These are phyloP conservation scores for Gopherus flavomarginatus DNA, from an alignment of 2,113 vertebrate genomes.

Conservation along the genomic window DNA sequence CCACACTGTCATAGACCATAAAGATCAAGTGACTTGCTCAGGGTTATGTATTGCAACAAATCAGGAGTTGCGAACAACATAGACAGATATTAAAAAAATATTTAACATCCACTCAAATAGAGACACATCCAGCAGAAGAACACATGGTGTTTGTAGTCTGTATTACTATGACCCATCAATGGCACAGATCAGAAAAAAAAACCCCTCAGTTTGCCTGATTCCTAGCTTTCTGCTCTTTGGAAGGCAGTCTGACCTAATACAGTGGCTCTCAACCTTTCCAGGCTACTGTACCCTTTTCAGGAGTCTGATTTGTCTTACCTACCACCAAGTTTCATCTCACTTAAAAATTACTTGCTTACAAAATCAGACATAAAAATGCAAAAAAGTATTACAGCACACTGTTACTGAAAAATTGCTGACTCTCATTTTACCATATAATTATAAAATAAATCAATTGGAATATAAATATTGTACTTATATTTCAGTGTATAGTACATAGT, in stretches of 20 bases:
- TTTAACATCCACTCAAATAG: not conserved
- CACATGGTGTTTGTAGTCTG: not conserved
- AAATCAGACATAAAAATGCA: too few relatives aligned
- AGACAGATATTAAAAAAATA: not conserved
- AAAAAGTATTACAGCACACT: too few relatives aligned
- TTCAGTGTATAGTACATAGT: too few relatives aligned
- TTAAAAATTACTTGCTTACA: too few relatives aligned
- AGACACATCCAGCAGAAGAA: not conserved
- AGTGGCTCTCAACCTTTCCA: too few relatives aligned
- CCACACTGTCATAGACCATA: not conserved
- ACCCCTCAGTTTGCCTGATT: not conserved
- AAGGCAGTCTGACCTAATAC: not conserved
- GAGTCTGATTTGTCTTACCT: too few relatives aligned
- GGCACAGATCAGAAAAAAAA: not conserved
- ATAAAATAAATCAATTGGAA: too few relatives aligned
- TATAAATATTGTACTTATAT: too few relatives aligned
- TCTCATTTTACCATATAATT: too few relatives aligned
- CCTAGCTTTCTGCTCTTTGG: not conserved
- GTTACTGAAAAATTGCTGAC: too few relatives aligned
- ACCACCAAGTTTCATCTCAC: too few relatives aligned
- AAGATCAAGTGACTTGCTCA: not conserved
- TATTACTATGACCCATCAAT: not conserved
- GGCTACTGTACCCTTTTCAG: too few relatives aligned
- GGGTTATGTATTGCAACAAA: not conserved
- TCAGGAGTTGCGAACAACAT: not conserved